Conservation (phyloP, 2,797 vertebrate genomes). For the Acanthurus lineatus region DNA sequence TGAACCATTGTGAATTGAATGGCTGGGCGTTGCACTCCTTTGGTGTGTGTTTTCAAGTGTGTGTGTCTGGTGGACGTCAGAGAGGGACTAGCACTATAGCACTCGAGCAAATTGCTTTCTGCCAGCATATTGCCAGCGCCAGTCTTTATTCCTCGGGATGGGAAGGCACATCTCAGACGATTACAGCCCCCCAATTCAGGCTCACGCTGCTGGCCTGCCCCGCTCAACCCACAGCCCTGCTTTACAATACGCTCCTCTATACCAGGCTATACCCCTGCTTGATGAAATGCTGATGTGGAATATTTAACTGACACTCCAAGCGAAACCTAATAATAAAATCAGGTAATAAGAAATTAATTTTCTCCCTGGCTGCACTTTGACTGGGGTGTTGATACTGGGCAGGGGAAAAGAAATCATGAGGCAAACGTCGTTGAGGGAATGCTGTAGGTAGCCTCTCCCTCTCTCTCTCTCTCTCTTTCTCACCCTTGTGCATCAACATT, state of each 20-base stretch:
- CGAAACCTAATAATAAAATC: conserved; percentile 84
- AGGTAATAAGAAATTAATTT: conserved; percentile 88
- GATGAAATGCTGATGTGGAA: conserved; percentile 81
- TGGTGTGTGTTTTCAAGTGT: conserved; percentile 24
- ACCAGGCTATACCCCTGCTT: conserved; percentile 46
- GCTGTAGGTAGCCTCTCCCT: conserved; percentile 24
- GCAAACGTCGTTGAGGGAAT: conserved; percentile 55
- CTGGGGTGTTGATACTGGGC: conserved; percentile 82
- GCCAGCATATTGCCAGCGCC: conserved; percentile 80
- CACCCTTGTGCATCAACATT: conserved; percentile 60
- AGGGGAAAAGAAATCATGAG: conserved; percentile 62
- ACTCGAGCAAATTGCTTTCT: conserved; percentile 83
- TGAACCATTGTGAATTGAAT: conserved; percentile 58
- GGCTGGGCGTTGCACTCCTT: conserved; percentile 42
- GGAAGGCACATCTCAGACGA: conserved; percentile 68
- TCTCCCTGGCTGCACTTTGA: conserved; percentile 88
- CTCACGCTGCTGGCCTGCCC: conserved; percentile 41
- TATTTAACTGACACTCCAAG: conserved; percentile 79
- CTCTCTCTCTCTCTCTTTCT: conserved; percentile 21
- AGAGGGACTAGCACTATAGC: conserved; percentile 70
- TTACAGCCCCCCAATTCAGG: conserved; percentile 67
- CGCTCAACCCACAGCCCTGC: conserved; percentile 36
- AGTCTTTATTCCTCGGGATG: conserved; percentile 77
- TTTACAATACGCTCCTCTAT: conserved; percentile 43
- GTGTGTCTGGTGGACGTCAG: conserved; percentile 38